Percentiles rank a stretch among this genome's conserved stretches.
Evolutionary conservation across 2,113 vertebrate species (phyloP).

Genomic region (Burhinus bistriatus): DNA sequence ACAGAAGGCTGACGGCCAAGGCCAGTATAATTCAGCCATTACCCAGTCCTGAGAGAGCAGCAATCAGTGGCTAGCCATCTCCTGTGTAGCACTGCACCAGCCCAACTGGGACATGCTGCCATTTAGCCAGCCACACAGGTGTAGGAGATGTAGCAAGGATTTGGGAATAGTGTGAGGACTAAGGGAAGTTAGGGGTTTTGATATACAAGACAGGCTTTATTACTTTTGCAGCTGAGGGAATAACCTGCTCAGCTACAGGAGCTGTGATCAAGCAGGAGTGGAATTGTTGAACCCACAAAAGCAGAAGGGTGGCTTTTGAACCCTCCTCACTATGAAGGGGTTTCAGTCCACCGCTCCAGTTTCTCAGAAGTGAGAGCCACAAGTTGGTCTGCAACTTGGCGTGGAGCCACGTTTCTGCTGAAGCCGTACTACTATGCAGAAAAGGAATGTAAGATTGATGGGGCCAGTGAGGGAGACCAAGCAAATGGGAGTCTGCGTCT

Average conservation of each 20-base stretch:
- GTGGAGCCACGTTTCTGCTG: background rate
- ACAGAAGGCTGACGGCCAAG: background rate
- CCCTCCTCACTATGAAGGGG: background rate
- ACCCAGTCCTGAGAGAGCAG: background rate
- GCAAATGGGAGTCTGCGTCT: constrained; percentile 10
- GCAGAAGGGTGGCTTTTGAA: background rate
- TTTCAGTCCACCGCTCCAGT: background rate
- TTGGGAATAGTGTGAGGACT: background rate
- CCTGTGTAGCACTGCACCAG: background rate
- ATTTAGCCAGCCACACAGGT: background rate
- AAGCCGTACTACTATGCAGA: background rate
- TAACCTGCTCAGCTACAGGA: background rate
- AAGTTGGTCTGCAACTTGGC: background rate
- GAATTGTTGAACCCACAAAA: background rate
- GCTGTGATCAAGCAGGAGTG: background rate
- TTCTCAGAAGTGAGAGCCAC: background rate
- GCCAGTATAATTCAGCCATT: background rate
- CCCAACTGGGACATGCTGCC: background rate
- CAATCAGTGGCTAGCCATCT: no score
- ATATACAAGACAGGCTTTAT: background rate
- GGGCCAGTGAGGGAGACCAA: constrained; percentile 19
- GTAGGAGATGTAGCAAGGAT: background rate
- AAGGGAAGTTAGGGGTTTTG: background rate
- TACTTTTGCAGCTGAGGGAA: background rate
- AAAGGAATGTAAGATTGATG: constrained; percentile 61